phyloP scores from a whole-genome alignment of 1,140 invertebrate species.

The Tetramorium alpestre region DNA sequence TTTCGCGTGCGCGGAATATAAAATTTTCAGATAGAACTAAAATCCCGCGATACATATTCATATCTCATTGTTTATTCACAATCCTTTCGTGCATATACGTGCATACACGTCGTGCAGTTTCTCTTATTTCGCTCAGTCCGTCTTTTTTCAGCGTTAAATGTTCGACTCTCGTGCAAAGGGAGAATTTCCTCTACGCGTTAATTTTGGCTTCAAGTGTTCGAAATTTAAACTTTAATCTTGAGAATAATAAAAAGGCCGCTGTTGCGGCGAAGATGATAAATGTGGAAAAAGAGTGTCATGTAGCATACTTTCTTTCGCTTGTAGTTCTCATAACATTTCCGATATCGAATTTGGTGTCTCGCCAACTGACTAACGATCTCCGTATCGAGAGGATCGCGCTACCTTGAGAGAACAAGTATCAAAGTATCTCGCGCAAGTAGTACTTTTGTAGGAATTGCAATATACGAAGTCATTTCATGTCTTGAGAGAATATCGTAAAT shows the following conservation, averaged over 20 bases:
- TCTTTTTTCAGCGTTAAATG: not conserved
- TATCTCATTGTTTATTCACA: conserved; percentile 10
- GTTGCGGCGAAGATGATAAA: not conserved
- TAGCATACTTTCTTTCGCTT: not conserved
- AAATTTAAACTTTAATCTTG: not conserved
- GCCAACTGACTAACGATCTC: not conserved
- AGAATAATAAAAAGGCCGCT: not conserved
- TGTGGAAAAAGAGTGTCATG: not conserved
- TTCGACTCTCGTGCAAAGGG: not conserved
- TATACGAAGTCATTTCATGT: not conserved
- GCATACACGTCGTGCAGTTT: not conserved
- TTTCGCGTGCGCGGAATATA: not conserved
- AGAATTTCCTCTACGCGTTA: not conserved
- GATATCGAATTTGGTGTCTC: conserved; percentile 41
- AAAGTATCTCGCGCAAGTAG: not conserved
- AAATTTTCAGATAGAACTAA: conserved; percentile 32
- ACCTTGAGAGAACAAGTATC: not conserved
- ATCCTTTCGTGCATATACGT: not conserved
- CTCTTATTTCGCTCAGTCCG: not conserved
- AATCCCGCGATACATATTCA: not conserved
- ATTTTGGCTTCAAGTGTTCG: not conserved
- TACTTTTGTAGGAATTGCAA: not conserved
- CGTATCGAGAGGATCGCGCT: not conserved
- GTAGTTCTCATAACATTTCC: not conserved
- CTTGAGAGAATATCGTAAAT: not conserved